Evolutionary conservation across 1,140 invertebrate species (phyloP), one percentile per base, ranked within the genome.

Genomic region (Idris sp.): DNA sequence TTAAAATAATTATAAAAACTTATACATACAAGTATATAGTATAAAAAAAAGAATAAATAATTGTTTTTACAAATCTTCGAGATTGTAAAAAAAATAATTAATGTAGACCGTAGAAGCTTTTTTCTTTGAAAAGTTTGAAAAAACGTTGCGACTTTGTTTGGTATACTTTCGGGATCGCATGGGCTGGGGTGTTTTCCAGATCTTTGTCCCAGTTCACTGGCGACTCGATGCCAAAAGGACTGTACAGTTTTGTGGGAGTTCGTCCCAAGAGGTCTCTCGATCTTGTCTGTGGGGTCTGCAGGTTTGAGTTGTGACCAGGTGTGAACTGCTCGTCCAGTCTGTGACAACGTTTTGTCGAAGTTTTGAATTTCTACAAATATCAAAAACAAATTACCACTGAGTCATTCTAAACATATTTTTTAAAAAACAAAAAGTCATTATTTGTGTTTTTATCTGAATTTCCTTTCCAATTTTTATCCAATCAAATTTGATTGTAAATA

Each of bases 211-310:
- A 86, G n/a, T 65, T 79, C 18, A 76, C 80, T 4, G 91, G 90
- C 14, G 89, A 90, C 65, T 91, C 90, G 25, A 91, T 91, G 2
- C 89, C 87, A 73, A 92, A 92, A 1, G 91, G 91, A 62, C 90
- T 91, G 71, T 91, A 91, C 3, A 92, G 75, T 74, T 91, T 91
- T 0, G 90, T 91, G 0, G 91, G 91, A 0, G 90, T 92, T 14
- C 91, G 81, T 2, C 91, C 91, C 6, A 92, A 79, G 16, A 91
- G 77, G 43, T 87, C 80, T 4, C 88, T 84, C 0, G 89, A 88
- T 38, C 84, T 81, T 6, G 89, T 86, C 22, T 88, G 86, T 1
- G 90, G 90, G 0, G 90, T 90, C 36, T 84, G 79, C 44, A 72
- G 68, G 19, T 79, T 85, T 22, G 46, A 80, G 4, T 78, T 79